phyloP scores from a whole-genome alignment of 2,797 vertebrate genomes.

The Helicolenus hilgendorfi region DNA sequence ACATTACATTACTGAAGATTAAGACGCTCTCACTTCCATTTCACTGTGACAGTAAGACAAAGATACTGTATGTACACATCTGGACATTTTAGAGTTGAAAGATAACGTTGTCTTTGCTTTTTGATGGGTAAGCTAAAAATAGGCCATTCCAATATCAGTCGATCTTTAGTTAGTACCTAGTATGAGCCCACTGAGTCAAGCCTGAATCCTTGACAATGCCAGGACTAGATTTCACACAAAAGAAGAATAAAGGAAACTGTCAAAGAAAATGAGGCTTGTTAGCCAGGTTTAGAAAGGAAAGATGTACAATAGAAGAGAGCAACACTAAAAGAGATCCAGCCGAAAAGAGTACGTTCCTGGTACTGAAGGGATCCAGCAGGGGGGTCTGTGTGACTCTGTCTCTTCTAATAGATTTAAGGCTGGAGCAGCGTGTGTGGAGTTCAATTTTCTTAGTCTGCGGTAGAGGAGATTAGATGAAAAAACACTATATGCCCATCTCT shows the following conservation, averaged over 20 bases:
- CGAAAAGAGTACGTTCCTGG: neutral
- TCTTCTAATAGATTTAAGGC: slow-evolving; percentile 49
- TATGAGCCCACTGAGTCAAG: neutral
- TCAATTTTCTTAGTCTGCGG: neutral
- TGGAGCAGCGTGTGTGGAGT: slow-evolving; percentile 7
- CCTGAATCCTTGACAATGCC: neutral
- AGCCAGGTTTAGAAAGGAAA: slow-evolving; percentile 9
- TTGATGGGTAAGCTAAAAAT: neutral
- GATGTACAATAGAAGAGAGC: neutral
- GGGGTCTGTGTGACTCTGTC: slow-evolving; percentile 20
- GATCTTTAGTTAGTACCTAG: neutral
- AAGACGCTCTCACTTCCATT: neutral
- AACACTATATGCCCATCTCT: neutral
- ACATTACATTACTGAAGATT: neutral
- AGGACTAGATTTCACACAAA: neutral
- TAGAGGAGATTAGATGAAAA: slow-evolving; percentile 19
- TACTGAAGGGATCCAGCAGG: slow-evolving; percentile 35
- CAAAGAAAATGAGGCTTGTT: neutral
- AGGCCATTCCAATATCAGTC: neutral
- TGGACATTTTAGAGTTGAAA: neutral
- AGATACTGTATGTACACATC: neutral
- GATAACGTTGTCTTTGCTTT: neutral
- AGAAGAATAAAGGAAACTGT: neutral
- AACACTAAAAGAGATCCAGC: neutral
- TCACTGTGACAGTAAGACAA: neutral